Conservation (phyloP, 2,888 invertebrate species). For the Mythimna lalbum region DNA sequence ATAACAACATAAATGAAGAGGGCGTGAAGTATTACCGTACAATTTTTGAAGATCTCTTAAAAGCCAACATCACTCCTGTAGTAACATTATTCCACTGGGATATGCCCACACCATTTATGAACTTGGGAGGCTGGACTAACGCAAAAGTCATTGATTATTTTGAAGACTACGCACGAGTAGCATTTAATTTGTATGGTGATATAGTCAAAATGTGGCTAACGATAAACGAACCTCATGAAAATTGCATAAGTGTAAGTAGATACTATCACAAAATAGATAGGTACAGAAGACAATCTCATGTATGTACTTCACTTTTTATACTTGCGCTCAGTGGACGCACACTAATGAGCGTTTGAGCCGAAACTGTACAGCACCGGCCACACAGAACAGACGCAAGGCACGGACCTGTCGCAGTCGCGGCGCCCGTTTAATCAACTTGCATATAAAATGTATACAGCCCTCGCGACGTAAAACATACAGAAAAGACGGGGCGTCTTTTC, state of each 20-base stretch:
- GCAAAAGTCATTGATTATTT: constrained; percentile 88
- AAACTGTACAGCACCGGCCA: too few relatives aligned
- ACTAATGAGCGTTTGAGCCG: too few relatives aligned
- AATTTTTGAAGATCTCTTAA: constrained; percentile 93
- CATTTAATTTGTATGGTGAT: constrained; percentile 91
- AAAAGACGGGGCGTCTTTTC: too few relatives aligned
- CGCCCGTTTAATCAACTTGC: too few relatives aligned
- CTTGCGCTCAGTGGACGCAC: too few relatives aligned
- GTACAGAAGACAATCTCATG: too few relatives aligned
- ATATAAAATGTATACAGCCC: too few relatives aligned
- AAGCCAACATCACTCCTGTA: constrained; percentile 92
- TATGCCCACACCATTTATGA: constrained; percentile 87
- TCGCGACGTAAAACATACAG: too few relatives aligned
- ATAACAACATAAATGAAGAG: constrained; percentile 92
- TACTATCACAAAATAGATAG: too few relatives aligned
- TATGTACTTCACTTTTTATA: too few relatives aligned
- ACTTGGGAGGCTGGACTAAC: constrained; percentile 89
- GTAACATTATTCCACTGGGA: constrained; percentile 93
- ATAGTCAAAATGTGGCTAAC: constrained; percentile 93
- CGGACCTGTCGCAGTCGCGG: too few relatives aligned
- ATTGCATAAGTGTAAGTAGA: constrained; percentile 85
- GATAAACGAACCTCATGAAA: constrained; percentile 93
- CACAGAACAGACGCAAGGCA: too few relatives aligned
- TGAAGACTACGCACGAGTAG: constrained; percentile 88
- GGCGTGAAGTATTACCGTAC: constrained; percentile 95